Conservation (phyloP, 2,113 vertebrate genomes). For the Oenanthe oenanthe region DNA sequence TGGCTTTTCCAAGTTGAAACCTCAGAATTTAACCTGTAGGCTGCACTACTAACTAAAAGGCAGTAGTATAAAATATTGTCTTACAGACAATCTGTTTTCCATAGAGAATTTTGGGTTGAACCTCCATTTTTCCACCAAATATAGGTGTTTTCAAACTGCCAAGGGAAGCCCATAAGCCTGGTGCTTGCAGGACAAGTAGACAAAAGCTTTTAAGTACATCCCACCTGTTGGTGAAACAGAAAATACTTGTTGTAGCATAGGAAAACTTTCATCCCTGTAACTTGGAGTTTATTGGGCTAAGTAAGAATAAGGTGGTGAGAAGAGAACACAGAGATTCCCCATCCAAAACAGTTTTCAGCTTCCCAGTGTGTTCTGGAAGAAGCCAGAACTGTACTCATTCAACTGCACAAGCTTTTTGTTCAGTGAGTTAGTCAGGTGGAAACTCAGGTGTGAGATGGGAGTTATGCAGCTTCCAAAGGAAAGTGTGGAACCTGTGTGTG, state of each 20-base stretch:
- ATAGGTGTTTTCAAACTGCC: not conserved
- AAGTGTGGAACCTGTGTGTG: accelerated
- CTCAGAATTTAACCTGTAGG: not conserved
- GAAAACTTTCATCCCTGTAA: not conserved
- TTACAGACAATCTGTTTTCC: not conserved
- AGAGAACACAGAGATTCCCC: not conserved
- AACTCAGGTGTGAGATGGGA: not conserved
- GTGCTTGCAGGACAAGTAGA: not conserved
- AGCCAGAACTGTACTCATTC: not conserved
- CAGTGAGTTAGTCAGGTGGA: not conserved
- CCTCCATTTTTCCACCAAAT: not conserved
- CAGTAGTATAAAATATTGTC: not conserved
- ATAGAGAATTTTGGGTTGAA: not conserved
- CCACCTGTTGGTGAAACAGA: not conserved
- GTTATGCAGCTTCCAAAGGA: not conserved
- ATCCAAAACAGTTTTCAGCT: not conserved
- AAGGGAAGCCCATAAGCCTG: accelerated
- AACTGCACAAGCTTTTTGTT: not conserved
- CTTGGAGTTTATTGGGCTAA: not conserved
- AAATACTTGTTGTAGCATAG: not conserved
- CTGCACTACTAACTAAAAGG: not conserved
- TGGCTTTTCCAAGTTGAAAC: not conserved
- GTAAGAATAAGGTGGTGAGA: not conserved
- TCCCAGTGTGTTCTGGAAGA: not conserved
- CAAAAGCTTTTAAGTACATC: not conserved